Percentiles rank a stretch among this genome's conserved stretches.
Conservation (phyloP, 2,888 invertebrate genomes). For the Anthoptus insignis region DNA sequence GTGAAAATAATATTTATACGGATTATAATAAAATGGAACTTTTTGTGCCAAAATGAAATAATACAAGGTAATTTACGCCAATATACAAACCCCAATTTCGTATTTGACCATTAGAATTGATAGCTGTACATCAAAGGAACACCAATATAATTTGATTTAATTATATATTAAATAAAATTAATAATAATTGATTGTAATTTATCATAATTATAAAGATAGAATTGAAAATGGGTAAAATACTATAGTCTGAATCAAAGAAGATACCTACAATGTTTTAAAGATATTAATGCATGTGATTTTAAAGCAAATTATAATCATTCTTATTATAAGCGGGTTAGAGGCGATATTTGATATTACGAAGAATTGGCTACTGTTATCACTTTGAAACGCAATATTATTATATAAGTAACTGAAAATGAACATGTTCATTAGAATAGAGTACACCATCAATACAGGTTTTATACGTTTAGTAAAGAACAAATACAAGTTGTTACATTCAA, state of each 20-base stretch:
- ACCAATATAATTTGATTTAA: slow-evolving; percentile 22
- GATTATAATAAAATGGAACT: slow-evolving; percentile 39
- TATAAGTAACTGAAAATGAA: slow-evolving; percentile 19
- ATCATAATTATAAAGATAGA: background rate
- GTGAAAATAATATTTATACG: slow-evolving; percentile 50
- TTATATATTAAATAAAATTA: slow-evolving; percentile 10
- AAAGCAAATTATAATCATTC: slow-evolving; percentile 10
- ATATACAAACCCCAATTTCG: slow-evolving; percentile 61
- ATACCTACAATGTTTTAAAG: background rate
- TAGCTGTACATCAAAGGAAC: slow-evolving; percentile 18
- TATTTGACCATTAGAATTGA: slow-evolving; percentile 24
- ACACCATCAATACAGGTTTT: slow-evolving; percentile 34
- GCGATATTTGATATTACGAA: slow-evolving; percentile 1
- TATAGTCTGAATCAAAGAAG: background rate
- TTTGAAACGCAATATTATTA: slow-evolving; percentile 24
- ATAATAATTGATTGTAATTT: slow-evolving; percentile 10
- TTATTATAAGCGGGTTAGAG: background rate
- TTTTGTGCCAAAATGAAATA: slow-evolving; percentile 74
- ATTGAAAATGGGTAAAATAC: slow-evolving; percentile 14
- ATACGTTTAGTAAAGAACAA: slow-evolving; percentile 16
- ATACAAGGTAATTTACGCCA: slow-evolving; percentile 75
- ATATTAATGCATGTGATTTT: slow-evolving; percentile 19
- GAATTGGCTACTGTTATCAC: slow-evolving; percentile 22
- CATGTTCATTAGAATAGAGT: slow-evolving; percentile 16
- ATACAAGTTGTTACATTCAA: slow-evolving; percentile 2